Conservation (phyloP, 1,140 invertebrate genomes). For the Bombus waltoni region DNA sequence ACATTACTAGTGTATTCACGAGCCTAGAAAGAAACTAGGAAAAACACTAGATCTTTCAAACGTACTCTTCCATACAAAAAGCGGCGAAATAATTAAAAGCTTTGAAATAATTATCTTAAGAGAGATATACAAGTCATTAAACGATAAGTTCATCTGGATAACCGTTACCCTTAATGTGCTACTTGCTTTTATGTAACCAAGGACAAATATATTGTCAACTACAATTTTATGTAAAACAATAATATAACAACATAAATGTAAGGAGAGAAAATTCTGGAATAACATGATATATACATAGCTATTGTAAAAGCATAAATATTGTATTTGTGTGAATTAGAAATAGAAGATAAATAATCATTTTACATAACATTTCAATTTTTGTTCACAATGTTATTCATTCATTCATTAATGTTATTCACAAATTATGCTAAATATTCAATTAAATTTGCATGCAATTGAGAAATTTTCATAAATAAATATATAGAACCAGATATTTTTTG, state of each 20-base stretch:
- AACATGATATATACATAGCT: neutral
- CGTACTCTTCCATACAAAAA: neutral
- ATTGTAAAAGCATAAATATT: neutral
- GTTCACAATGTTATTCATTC: too few species aligned
- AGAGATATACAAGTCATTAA: neutral
- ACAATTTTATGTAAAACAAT: too few species aligned
- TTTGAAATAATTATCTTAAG: too few species aligned
- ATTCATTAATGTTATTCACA: too few species aligned
- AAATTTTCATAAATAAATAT: constrained; percentile 47
- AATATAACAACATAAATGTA: neutral
- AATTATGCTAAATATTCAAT: too few species aligned
- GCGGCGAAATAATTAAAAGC: neutral
- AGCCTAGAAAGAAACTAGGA: neutral
- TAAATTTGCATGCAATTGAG: constrained; percentile 3
- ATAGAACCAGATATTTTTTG: constrained; percentile 13
- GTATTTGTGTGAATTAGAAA: neutral
- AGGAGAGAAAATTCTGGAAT: neutral
- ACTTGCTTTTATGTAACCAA: neutral
- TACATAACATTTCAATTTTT: too few species aligned
- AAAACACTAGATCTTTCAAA: neutral
- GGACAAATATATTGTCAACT: neutral
- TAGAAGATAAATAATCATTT: too few species aligned
- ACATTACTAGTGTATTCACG: neutral
- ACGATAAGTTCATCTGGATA: neutral
- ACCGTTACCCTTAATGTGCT: neutral